Percentiles rank a stretch among this genome's conserved stretches.
Conservation (phyloP, 1,140 invertebrate species). For the Heliothis virescens region DNA sequence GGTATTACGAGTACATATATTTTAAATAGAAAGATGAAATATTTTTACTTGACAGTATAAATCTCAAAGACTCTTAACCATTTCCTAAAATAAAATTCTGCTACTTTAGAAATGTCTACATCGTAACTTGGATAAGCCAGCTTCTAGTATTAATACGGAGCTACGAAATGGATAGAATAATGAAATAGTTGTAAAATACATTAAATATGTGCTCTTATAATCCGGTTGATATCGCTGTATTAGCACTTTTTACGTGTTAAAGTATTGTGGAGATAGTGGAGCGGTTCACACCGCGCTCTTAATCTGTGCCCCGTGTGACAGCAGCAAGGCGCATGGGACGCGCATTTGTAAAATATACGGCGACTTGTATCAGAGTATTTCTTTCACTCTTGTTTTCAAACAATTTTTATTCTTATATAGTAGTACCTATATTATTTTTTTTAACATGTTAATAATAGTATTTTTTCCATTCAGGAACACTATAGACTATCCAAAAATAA, state of each 20-base stretch:
- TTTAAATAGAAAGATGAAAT: too few relatives aligned
- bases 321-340: slow-evolving; percentile 55
- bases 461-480: too few relatives aligned
- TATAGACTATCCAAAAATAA: too few relatives aligned
- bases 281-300: slow-evolving; percentile 57
- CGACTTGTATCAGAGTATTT: neutral
- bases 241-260: slow-evolving; percentile 57
- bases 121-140: neutral
- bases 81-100: too few relatives aligned
- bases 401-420: too few relatives aligned
- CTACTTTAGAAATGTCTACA: too few relatives aligned
- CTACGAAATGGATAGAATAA: slow-evolving; percentile 5
- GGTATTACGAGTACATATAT: neutral
- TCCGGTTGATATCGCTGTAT: slow-evolving; percentile 51
- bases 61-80: too few relatives aligned
- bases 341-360: slow-evolving; percentile 43
- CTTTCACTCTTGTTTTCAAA: neutral
- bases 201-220: slow-evolving; percentile 41
- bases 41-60: too few relatives aligned
- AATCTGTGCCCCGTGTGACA: slow-evolving; percentile 60
- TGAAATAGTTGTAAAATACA: slow-evolving; percentile 31
- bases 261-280: slow-evolving; percentile 53
- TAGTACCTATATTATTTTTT: neutral
- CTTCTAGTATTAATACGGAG: slow-evolving; percentile 21
- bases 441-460: neutral